These are phyloP conservation scores for Cephonodes hylas DNA, from an alignment of 2,888 invertebrate species.

Conservation along the genomic window DNA sequence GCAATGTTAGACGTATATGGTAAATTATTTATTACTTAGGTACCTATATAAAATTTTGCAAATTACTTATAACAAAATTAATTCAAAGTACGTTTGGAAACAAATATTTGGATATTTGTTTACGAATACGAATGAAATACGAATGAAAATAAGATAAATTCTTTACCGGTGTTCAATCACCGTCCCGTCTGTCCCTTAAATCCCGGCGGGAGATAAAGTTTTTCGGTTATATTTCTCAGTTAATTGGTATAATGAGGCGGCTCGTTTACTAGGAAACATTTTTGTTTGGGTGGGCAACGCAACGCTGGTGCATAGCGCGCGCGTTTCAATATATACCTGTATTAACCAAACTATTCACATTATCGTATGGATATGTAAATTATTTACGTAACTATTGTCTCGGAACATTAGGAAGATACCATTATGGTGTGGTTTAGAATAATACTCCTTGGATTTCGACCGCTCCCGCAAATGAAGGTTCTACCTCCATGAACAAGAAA, in stretches of 20 bases:
- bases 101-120: too few species aligned
- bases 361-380: neutral
- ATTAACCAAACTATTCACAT: neutral
- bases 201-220: slow-evolving; percentile 40
- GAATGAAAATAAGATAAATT: too few species aligned
- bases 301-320: neutral
- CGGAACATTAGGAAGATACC: neutral
- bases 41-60: too few species aligned
- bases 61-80: too few species aligned
- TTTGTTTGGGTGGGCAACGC: slow-evolving; percentile 49
- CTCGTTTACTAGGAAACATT: slow-evolving; percentile 38
- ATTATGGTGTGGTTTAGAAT: too few species aligned
- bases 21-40: too few species aligned
- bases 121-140: too few species aligned
- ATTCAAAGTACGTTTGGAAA: too few species aligned
- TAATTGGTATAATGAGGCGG: slow-evolving; percentile 58
- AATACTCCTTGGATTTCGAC: too few species aligned
- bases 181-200: slow-evolving; percentile 41
- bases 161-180: neutral
- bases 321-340: neutral
- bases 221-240: slow-evolving; percentile 48
- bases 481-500: too few species aligned
- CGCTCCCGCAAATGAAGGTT: too few species aligned
- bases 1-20: too few species aligned
- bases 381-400: neutral